These are phyloP conservation scores for Arge pagana DNA, from an alignment of 2,888 invertebrate genomes.

Conservation along the genomic window DNA sequence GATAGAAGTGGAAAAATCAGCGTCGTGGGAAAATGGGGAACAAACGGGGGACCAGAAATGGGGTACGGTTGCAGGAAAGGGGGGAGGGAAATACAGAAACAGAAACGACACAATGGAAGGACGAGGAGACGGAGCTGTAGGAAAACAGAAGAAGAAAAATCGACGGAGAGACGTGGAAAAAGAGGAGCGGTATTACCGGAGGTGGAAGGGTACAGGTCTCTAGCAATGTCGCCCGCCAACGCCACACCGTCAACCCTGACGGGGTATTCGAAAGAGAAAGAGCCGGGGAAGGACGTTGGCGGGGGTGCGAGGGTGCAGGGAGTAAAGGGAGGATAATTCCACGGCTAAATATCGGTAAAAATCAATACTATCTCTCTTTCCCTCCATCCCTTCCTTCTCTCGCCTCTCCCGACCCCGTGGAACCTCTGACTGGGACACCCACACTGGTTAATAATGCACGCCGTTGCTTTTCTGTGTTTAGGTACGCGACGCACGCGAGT, in stretches of 20 bases:
- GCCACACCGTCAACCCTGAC: too few relatives aligned
- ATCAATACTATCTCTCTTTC: slow-evolving; percentile 55
- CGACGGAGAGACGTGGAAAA: too few relatives aligned
- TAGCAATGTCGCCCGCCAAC: too few relatives aligned
- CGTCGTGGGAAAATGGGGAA: neutral
- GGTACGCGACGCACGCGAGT: too few relatives aligned
- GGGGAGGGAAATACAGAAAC: slow-evolving; percentile 11
- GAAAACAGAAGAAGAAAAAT: too few relatives aligned
- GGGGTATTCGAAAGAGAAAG: slow-evolving; percentile 17
- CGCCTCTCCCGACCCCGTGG: slow-evolving; percentile 4
- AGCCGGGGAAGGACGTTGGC: slow-evolving; percentile 56
- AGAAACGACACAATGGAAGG: neutral
- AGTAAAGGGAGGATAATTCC: slow-evolving; percentile 51
- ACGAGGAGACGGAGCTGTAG: neutral
- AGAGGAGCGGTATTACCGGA: too few relatives aligned
- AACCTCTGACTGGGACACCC: slow-evolving; percentile 31
- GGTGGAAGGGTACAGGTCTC: too few relatives aligned
- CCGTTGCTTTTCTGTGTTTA: slow-evolving; percentile 27
- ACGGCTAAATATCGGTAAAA: slow-evolving; percentile 56
- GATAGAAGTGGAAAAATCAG: too few relatives aligned
- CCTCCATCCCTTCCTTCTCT: slow-evolving; percentile 34
- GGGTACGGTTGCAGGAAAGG: slow-evolving; percentile 4
- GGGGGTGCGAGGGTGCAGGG: slow-evolving; percentile 55
- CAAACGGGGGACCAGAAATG: slow-evolving; percentile 1
- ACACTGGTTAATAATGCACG: slow-evolving; percentile 44